Evolutionary conservation across 2,888 invertebrate genomes (phyloP), one percentile per base, ranked within the genome.

Genomic region (Empis stercorea): DNA sequence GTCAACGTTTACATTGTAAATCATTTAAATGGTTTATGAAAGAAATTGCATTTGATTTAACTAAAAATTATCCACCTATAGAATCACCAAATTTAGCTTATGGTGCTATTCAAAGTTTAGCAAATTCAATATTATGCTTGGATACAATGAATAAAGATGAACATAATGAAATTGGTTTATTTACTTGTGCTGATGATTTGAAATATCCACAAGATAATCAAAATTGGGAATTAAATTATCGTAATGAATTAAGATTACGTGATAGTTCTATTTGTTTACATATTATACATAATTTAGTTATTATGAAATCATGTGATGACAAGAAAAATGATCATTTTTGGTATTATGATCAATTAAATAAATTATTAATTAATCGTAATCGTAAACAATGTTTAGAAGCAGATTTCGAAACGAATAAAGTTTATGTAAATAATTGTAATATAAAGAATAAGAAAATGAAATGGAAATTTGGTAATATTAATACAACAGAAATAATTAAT

Each of bases 21-120:
- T 73, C 91, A 0, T 97, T 97, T 70, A 84, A 83, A 49, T 97
- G 96, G 96, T 97, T 95, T 61, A 94, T 97, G 77, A 82, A 87
- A 49, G 80, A 87, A 59, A 75, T 97, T 20, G 96, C 96, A 1
- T 95, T 94, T 63, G 96, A 97, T 66, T 72, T 93, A 51, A 76
- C 82, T 0, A 80, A 84, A 47, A 82, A 81, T 16, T 97, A 96
- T 69, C 96, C 96, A 1, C 84, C 87, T 0, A 72, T 92, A 0
- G 94, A 95, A 59, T 95, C 95, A 0, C 62, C 69, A 20, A 83
- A 91, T 46, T 86, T 83, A 61, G 94, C 87, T 0, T 71, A 72
- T 36, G 96, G 95, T 45, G 80, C 81, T 61, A 80, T 88, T 58
- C 71, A 61, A 43, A 86, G 81, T 56, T 67, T 75, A 34, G 76